phyloP scores from a whole-genome alignment of 2,113 vertebrate species.

The Phylloscopus trochiloides region DNA sequence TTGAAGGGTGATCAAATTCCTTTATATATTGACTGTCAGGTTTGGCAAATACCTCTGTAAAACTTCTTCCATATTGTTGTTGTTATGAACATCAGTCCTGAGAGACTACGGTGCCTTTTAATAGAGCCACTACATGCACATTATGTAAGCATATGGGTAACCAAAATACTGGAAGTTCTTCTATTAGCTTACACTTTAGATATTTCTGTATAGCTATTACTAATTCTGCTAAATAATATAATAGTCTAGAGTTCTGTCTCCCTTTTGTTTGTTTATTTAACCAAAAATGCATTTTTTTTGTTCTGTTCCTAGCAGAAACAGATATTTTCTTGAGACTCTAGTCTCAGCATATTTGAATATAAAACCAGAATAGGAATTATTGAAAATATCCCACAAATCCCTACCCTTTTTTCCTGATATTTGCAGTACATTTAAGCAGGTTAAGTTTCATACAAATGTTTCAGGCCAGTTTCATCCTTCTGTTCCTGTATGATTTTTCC shows the following conservation, averaged over 20 bases:
- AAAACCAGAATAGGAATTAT: neutral
- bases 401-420: neutral
- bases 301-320: neutral
- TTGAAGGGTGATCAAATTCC: neutral
- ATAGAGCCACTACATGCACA: neutral
- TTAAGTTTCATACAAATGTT: neutral
- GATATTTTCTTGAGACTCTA: neutral
- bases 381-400: neutral
- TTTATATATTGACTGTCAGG: slow-evolving; percentile 2
- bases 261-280: neutral
- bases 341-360: neutral
- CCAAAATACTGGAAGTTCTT: neutral
- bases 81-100: neutral
- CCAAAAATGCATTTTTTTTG: neutral
- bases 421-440: neutral
- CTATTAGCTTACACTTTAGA: neutral
- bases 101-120: neutral
- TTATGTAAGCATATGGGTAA: neutral
- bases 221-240: neutral
- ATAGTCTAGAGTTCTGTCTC: neutral
- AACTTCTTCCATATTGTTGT: neutral
- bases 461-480: neutral
- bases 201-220: neutral
- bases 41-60: neutral
- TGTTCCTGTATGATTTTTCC: neutral